Percentiles rank a stretch among this genome's conserved stretches.
Conservation (phyloP, 2,113 vertebrate genomes). For the Agapornis roseicollis region DNA sequence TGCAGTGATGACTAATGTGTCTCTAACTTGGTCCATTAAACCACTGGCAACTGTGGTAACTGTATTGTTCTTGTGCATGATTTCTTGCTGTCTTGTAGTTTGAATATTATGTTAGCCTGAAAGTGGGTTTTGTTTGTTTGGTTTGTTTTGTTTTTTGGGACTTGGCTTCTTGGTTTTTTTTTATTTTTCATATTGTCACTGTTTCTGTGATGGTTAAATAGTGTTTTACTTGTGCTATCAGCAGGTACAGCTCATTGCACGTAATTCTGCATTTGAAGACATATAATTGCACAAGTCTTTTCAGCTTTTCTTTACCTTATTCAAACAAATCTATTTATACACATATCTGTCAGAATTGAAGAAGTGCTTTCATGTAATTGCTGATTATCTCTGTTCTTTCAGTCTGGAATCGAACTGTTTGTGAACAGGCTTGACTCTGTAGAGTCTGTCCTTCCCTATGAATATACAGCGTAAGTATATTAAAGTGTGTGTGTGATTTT, state of each 20-base stretch:
- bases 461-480: slow-evolving; percentile 94
- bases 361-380: background rate
- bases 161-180: no score
- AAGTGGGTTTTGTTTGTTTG: background rate
- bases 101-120: background rate
- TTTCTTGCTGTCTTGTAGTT: background rate
- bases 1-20: background rate
- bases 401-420: slow-evolving; percentile 90
- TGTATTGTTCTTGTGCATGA: background rate
- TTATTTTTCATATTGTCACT: background rate
- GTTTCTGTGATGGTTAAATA: background rate
- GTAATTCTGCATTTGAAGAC: background rate
- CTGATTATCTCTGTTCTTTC: slow-evolving; percentile 55
- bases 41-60: background rate
- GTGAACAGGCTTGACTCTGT: slow-evolving; percentile 98
- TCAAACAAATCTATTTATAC: background rate
- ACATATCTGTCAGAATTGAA: background rate
- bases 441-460: slow-evolving; percentile 97
- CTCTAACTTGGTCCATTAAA: background rate
- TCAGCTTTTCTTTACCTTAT: background rate
- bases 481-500: background rate
- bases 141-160: background rate
- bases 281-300: background rate
- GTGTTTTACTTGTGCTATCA: background rate
- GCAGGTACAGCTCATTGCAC: background rate